phyloP scores from a whole-genome alignment of 2,888 invertebrate species.

The Ennomos quercinarius region DNA sequence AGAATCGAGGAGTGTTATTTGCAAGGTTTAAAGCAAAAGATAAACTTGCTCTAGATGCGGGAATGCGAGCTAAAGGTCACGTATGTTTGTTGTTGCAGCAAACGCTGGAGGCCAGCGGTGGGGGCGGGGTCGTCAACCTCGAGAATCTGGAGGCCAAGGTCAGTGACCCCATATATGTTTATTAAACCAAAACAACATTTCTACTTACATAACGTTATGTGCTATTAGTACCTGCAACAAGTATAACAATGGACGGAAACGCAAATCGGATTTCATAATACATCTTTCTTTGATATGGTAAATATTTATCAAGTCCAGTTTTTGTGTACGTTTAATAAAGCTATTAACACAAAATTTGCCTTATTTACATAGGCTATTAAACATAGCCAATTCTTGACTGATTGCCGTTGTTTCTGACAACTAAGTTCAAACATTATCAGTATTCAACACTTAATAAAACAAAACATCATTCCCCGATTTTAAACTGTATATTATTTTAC shows the following conservation, averaged over 20 bases:
- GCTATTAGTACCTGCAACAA: slow-evolving; percentile 20
- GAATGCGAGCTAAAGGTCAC: slow-evolving; percentile 33
- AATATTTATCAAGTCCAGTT: slow-evolving; percentile 28
- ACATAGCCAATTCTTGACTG: no score
- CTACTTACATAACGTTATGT: slow-evolving; percentile 35
- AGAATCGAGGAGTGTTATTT: no score
- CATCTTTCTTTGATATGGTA: slow-evolving; percentile 22
- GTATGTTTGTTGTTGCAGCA: slow-evolving; percentile 78
- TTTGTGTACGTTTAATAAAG: neutral
- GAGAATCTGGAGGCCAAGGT: slow-evolving; percentile 93
- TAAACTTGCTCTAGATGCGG: slow-evolving; percentile 23
- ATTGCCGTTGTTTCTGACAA: no score
- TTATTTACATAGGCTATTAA: no score
- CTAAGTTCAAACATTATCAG: no score
- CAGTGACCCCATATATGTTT: slow-evolving; percentile 56
- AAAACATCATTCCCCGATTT: no score
- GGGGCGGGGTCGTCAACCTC: slow-evolving; percentile 88
- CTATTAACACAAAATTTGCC: no score
- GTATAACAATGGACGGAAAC: slow-evolving; percentile 36
- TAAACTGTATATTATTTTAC: no score
- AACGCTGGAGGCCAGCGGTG: slow-evolving; percentile 75
- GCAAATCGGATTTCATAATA: slow-evolving; percentile 34
- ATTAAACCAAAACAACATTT: slow-evolving; percentile 21
- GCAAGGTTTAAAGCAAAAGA: neutral
- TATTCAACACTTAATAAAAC: no score